A percentile compares a stretch with the other conserved stretches of the same genome.
Evolutionary conservation across 2,888 invertebrate genomes (phyloP).

Genomic region (Polyploca ridens): DNA sequence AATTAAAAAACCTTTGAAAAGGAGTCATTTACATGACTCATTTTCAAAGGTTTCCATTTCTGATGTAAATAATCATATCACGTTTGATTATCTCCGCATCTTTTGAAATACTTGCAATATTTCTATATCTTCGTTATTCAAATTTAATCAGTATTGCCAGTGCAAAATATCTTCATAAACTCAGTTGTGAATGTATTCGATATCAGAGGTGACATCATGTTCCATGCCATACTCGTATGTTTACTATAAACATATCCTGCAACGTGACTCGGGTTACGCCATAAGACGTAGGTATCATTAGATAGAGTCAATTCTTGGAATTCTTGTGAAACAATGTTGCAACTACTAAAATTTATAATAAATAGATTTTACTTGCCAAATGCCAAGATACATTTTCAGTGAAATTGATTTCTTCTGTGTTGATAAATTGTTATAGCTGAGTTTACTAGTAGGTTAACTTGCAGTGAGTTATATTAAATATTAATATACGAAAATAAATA

Average conservation of each 20-base stretch:
- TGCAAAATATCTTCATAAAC: conserved; percentile 1
- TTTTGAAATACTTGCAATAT: too few species aligned
- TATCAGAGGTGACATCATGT: conserved; percentile 6
- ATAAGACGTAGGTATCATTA: not conserved
- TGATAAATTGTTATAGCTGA: too few species aligned
- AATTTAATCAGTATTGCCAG: not conserved
- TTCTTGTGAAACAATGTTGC: not conserved
- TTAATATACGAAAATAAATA: not conserved
- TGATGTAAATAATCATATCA: too few species aligned
- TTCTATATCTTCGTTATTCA: not conserved
- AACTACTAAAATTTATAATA: not conserved
- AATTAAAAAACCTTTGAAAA: too few species aligned
- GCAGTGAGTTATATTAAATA: too few species aligned
- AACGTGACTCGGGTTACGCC: not conserved
- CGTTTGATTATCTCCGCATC: too few species aligned
- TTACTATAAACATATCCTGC: conserved; percentile 1
- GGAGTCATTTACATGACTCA: too few species aligned
- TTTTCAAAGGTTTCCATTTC: too few species aligned
- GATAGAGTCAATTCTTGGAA: not conserved
- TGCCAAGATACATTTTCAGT: too few species aligned
- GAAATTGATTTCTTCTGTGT: too few species aligned
- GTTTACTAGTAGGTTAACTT: too few species aligned
- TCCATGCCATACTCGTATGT: not conserved
- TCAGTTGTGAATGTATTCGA: not conserved
- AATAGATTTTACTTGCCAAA: too few species aligned